Evolutionary conservation across 1,140 invertebrate species (phyloP), one percentile per base, ranked within the genome.

Genomic region (Phocides pigmalion): DNA sequence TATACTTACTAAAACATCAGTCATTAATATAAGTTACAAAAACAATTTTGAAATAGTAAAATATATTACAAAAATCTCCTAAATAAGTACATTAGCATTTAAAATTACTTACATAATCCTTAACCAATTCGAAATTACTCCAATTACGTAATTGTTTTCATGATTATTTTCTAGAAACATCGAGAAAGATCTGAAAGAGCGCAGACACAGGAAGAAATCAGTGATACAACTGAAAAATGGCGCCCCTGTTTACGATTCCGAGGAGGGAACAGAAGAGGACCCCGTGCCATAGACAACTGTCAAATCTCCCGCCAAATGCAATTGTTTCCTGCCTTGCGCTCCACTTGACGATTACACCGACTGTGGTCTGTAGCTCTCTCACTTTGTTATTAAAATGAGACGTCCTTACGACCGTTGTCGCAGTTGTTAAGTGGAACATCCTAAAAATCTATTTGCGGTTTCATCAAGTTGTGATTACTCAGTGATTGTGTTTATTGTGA

Each of bases 181-280:
- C 22, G 89, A 92, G 32, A 90, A 90, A 70, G 89, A 91, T 61
- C 74, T 87, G 63, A 92, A 90, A 66, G 90, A 92, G 59, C 81
- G 84, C 32, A 81, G 90, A 74, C 90, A 92, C 66, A 84, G 91
- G 49, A 92, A 92, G 78, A 91, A 91, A 70, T 92, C 91, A 1
- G 91, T 92, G 11, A 92, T 92, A 42, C 91, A 92, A 74, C 90
- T 92, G 91, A 91, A 90, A 63, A 90, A 92, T 66, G 91, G 91
- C 35, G 90, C 89, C 0, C 91, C 89, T 0, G 91, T 92, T 5
- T 90, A 90, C 64, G 90, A 92, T 50, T 92, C 91, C 0, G 91
- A 92, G 16, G 91, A 92, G 15, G 91, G 88, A 14, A 92, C 89
- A 0, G 91, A 92, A 39, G 91, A 92, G 59, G 91, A 92, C 67